phyloP scores from a whole-genome alignment of 2,888 invertebrate species.

The Tenthredo amoena region DNA sequence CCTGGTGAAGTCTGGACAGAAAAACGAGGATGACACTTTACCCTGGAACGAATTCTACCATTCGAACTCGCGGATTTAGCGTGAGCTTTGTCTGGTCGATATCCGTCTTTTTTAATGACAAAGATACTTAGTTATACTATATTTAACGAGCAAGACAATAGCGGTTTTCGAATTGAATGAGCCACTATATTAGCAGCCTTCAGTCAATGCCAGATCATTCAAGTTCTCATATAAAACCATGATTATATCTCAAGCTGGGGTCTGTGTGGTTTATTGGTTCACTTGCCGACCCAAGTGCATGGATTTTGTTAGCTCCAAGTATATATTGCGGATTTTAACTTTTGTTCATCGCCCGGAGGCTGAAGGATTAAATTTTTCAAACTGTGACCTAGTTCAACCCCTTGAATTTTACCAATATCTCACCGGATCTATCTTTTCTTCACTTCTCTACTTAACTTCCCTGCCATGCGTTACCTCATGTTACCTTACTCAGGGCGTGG shows the following conservation, averaged over 20 bases:
- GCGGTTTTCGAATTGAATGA: background rate
- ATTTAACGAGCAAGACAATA: background rate
- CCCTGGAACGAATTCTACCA: background rate
- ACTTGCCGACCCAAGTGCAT: background rate
- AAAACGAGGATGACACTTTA: background rate
- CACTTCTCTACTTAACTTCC: background rate
- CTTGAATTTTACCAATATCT: conserved; percentile 3
- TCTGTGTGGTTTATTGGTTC: background rate
- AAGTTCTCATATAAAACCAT: background rate
- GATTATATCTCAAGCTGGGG: background rate
- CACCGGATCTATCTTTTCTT: conserved; percentile 32
- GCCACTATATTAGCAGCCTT: background rate
- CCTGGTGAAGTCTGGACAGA: conserved; percentile 8
- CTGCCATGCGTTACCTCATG: background rate
- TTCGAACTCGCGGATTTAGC: background rate
- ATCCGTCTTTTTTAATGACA: background rate
- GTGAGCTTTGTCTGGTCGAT: conserved; percentile 1
- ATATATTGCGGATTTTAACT: background rate
- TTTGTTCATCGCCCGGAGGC: background rate
- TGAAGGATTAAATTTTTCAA: conserved; percentile 28
- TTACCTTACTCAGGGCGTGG: background rate
- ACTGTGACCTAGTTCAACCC: conserved; percentile 25
- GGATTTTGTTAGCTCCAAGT: background rate
- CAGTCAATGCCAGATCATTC: background rate
- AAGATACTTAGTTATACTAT: background rate